Conservation (phyloP, 2,888 invertebrate species). For the Lomographa bimaculata region DNA sequence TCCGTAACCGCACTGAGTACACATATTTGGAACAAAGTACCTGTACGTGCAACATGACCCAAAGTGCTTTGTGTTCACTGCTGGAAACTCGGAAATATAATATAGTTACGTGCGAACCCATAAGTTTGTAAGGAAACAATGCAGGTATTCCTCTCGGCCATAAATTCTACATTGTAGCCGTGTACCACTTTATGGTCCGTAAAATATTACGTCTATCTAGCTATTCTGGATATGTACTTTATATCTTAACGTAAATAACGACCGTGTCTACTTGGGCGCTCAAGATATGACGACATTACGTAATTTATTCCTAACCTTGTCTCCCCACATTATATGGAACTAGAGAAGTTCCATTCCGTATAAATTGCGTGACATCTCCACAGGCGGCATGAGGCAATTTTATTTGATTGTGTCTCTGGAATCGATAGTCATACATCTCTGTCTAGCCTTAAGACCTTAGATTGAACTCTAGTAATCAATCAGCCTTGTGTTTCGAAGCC, state of each 20-base stretch:
- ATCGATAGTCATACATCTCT: slow-evolving; percentile 18
- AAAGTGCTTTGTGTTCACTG: slow-evolving; percentile 30
- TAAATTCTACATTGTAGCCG: slow-evolving; percentile 35
- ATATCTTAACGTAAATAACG: slow-evolving; percentile 38
- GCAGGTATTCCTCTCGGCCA: slow-evolving; percentile 46
- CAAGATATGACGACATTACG: slow-evolving; percentile 17
- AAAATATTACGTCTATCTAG: slow-evolving; percentile 59
- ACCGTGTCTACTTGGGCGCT: slow-evolving; percentile 15
- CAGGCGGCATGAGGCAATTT: too few species aligned
- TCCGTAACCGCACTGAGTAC: slow-evolving; percentile 5
- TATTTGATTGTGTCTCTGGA: slow-evolving; percentile 15
- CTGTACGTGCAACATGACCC: slow-evolving; percentile 29
- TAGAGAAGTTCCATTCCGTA: too few species aligned
- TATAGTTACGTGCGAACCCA: slow-evolving; percentile 26
- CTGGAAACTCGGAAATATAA: slow-evolving; percentile 27
- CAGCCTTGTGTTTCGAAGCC: slow-evolving; percentile 20
- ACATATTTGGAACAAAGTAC: slow-evolving; percentile 16
- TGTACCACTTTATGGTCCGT: slow-evolving; percentile 55
- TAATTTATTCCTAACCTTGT: slow-evolving; percentile 13
- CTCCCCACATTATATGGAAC: too few species aligned
- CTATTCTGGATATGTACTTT: slow-evolving; percentile 37
- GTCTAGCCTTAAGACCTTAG: slow-evolving; percentile 17
- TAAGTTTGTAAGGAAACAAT: slow-evolving; percentile 53
- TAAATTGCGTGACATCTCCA: slow-evolving; percentile 4
- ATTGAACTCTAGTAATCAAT: slow-evolving; percentile 23